Base-by-base conservation (phyloP, 2,113 vertebrate species). In the Geococcyx californianus region DNA sequence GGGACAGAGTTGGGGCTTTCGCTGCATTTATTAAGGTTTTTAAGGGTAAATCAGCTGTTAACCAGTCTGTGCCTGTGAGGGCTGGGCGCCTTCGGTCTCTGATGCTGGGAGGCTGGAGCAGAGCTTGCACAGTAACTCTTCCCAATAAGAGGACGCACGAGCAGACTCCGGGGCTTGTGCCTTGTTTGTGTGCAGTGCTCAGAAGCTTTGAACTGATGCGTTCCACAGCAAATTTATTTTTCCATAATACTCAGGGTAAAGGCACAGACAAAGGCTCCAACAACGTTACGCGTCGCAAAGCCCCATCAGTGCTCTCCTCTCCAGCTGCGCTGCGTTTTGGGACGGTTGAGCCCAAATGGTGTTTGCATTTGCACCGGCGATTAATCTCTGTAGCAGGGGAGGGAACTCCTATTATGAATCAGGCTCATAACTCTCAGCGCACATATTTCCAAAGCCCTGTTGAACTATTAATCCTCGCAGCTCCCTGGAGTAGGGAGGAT, bases 401-500 rank as follows among this genome's bases (percentile, higher is more conserved):
- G 91, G 94, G 91, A 76, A 75, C 87, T 78, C 93, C 89, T 52
- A 10, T 16, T 38, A 31, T 29, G 94, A 52, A 75, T 18, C 88
- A 55, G 83, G 93, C 95, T 78, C 94, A 15, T 63, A 78, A 87
- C 89, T 96, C 89, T 77, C 51, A 10, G 84, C 87, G 20, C 93
- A 59, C 91, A n/a, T 2, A 44, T 92, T 87, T 36, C 82, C 90
- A 69, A 42, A 87, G 96, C 84, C 75, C 94, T 3, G 56, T 29
- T 60, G 88, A 66, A 93, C 90, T 80, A 62, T 95, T 88, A 92
- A 96, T 93, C 85, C 92, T 67, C 7, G 11, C 4, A 42, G 67
- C 79, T 94, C 93, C 90, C 93, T 25, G 83, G 93, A 73, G 80
- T 10, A 47, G 73, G 73, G 59, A 92, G 92, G 67, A 76, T 38